Evolutionary conservation across 1,140 invertebrate species (phyloP).

Genomic region (Vollenhovia emeryi): DNA sequence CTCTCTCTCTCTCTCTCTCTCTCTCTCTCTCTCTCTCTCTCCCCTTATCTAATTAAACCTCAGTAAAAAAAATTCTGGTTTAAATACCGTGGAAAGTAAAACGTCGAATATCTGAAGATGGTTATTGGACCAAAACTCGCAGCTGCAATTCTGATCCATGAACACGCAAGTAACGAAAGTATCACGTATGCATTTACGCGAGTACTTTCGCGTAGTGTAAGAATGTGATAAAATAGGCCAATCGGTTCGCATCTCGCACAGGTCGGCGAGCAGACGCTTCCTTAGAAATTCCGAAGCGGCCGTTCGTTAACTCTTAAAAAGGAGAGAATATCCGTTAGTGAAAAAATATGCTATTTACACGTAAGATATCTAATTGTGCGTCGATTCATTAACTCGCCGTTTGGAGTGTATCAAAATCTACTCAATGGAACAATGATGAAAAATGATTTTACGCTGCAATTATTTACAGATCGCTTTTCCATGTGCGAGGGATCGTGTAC

Average conservation of each 20-base stretch:
- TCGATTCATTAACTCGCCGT: constrained; percentile 79
- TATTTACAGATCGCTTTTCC: constrained; percentile 59
- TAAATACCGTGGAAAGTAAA: background rate
- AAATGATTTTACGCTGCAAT: constrained; percentile 61
- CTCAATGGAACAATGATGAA: constrained; percentile 74
- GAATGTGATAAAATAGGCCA: constrained; percentile 72
- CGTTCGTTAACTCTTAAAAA: constrained; percentile 69
- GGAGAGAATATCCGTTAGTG: constrained; percentile 80
- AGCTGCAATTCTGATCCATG: constrained; percentile 22
- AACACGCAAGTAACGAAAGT: constrained; percentile 62
- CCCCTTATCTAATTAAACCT: too few species aligned
- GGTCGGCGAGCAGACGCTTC: constrained; percentile 12
- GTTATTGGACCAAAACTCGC: background rate
- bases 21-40: too few species aligned
- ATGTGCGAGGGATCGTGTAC: background rate
- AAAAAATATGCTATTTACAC: constrained; percentile 85
- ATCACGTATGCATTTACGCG: constrained; percentile 51
- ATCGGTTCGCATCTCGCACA: constrained; percentile 55
- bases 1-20: too few species aligned
- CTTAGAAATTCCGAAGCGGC: constrained; percentile 38
- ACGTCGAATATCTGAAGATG: background rate
- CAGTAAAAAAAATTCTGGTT: constrained; percentile 32
- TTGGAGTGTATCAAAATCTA: constrained; percentile 81
- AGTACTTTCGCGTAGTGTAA: constrained; percentile 65
- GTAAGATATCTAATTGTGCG: constrained; percentile 82